Conservation (phyloP, 2,113 vertebrate genomes). For the Larimichthys crocea region DNA sequence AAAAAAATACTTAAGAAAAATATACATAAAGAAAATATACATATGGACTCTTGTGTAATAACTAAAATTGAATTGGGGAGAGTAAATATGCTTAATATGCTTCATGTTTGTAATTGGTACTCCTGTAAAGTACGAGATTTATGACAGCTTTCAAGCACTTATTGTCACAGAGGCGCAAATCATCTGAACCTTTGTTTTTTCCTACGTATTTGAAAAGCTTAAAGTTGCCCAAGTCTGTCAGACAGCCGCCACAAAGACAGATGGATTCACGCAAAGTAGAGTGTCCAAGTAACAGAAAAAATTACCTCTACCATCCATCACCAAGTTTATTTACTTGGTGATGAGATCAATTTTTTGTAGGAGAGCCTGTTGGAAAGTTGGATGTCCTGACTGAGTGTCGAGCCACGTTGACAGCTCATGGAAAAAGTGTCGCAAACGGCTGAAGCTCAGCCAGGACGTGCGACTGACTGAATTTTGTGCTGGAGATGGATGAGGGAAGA, state of each 20-base stretch:
- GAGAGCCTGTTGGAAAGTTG: slow-evolving; percentile 55
- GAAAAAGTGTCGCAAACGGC: slow-evolving; percentile 53
- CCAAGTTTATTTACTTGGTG: slow-evolving; percentile 46
- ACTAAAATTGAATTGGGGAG: too few relatives aligned
- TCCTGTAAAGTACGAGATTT: background rate
- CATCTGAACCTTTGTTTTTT: slow-evolving; percentile 33
- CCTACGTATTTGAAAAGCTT: slow-evolving; percentile 35
- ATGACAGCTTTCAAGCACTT: slow-evolving; percentile 18
- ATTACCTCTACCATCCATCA: slow-evolving; percentile 55
- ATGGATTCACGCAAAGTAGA: slow-evolving; percentile 45
- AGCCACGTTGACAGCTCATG: slow-evolving; percentile 53
- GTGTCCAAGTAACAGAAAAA: slow-evolving; percentile 35
- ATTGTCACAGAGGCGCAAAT: slow-evolving; percentile 4
- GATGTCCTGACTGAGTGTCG: slow-evolving; percentile 14
- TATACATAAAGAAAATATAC: too few relatives aligned
- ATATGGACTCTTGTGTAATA: too few relatives aligned
- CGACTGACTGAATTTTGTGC: slow-evolving; percentile 18
- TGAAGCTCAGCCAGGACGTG: slow-evolving; percentile 15
- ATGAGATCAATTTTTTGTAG: slow-evolving; percentile 62
- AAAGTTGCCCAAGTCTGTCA: slow-evolving; percentile 41
- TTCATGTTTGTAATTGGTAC: background rate
- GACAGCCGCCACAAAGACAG: slow-evolving; percentile 37
- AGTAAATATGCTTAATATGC: too few relatives aligned
- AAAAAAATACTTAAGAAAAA: too few relatives aligned
- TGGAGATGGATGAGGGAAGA: slow-evolving; percentile 41